Percentiles rank a stretch among this genome's conserved stretches.
Conservation (phyloP, 2,888 invertebrate genomes). For the Tetropium fuscum region DNA sequence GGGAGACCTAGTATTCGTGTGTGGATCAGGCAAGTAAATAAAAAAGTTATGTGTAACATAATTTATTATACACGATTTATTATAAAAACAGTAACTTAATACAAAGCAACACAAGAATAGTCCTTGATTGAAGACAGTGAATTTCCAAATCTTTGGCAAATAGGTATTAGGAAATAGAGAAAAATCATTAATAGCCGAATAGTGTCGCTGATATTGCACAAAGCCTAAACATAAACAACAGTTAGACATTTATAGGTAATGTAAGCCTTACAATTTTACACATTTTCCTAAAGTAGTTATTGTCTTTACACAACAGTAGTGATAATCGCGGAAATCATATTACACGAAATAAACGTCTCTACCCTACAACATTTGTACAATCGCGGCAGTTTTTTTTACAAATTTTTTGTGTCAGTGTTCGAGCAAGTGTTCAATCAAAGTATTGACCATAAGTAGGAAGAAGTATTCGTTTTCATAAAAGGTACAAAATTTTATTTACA, state of each 20-base stretch:
- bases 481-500: constrained; percentile 39
- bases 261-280: constrained; percentile 39
- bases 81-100: constrained; percentile 10
- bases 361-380: constrained; percentile 45
- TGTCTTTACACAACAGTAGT: constrained; percentile 67
- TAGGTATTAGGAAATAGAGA: constrained; percentile 16
- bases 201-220: constrained; percentile 36
- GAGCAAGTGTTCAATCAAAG: constrained; percentile 47
- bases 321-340: constrained; percentile 44
- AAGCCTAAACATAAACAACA: constrained; percentile 38
- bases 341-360: constrained; percentile 44
- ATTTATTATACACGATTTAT: constrained; percentile 6
- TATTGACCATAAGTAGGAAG: constrained; percentile 68
- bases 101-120: not conserved
- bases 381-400: constrained; percentile 44
- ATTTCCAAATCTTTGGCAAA: constrained; percentile 17
- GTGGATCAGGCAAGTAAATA: not conserved
- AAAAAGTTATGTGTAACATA: constrained; percentile 9
- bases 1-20: too few relatives aligned
- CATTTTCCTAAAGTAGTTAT: constrained; percentile 64
- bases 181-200: constrained; percentile 29
- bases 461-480: constrained; percentile 46
- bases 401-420: constrained; percentile 25
- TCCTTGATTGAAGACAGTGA: not conserved
- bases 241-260: constrained; percentile 30